These are phyloP conservation scores for Varanus salvator DNA, from an alignment of 2,113 vertebrate species.

Conservation along the genomic window DNA sequence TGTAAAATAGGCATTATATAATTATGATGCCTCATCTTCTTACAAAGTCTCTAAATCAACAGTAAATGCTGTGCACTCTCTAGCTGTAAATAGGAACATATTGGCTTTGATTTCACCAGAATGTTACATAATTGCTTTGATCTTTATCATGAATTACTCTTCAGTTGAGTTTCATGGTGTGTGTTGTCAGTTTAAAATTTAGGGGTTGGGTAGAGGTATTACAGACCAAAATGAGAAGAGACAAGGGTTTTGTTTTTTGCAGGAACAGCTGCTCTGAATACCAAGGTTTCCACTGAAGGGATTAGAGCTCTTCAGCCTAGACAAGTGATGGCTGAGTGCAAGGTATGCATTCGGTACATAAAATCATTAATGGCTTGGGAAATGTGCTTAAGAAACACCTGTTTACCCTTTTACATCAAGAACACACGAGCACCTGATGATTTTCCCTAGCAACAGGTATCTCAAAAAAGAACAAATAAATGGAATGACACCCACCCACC, in stretches of 20 bases:
- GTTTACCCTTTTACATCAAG: slow-evolving; percentile 30
- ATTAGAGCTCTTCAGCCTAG: slow-evolving; percentile 26
- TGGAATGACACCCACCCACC: background rate
- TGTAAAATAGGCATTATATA: slow-evolving; percentile 33
- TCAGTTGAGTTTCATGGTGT: slow-evolving; percentile 41
- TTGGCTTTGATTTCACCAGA: slow-evolving; percentile 53
- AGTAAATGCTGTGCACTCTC: slow-evolving; percentile 28
- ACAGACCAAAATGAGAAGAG: slow-evolving; percentile 34
- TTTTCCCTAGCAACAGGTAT: slow-evolving; percentile 24
- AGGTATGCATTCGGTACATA: slow-evolving; percentile 31
- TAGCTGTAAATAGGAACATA: slow-evolving; percentile 46
- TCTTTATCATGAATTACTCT: slow-evolving; percentile 50
- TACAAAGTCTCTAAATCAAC: slow-evolving; percentile 35
- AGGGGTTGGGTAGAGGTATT: slow-evolving; percentile 43
- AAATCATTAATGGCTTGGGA: slow-evolving; percentile 30
- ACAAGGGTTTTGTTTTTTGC: slow-evolving; percentile 56
- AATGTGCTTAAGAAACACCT: slow-evolving; percentile 35
- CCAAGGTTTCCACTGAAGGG: slow-evolving; percentile 47
- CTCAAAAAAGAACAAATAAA: background rate
- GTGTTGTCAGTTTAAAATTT: slow-evolving; percentile 54
- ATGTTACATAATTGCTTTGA: slow-evolving; percentile 57
- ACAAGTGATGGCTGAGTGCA: slow-evolving; percentile 35
- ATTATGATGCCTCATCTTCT: slow-evolving; percentile 9
- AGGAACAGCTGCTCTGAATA: slow-evolving; percentile 64
- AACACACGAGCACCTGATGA: slow-evolving; percentile 16